A percentile compares a stretch with the other conserved stretches of the same genome.
Evolutionary conservation across 1,140 invertebrate species (phyloP).

Genomic region (Trichonephila clavipes): DNA sequence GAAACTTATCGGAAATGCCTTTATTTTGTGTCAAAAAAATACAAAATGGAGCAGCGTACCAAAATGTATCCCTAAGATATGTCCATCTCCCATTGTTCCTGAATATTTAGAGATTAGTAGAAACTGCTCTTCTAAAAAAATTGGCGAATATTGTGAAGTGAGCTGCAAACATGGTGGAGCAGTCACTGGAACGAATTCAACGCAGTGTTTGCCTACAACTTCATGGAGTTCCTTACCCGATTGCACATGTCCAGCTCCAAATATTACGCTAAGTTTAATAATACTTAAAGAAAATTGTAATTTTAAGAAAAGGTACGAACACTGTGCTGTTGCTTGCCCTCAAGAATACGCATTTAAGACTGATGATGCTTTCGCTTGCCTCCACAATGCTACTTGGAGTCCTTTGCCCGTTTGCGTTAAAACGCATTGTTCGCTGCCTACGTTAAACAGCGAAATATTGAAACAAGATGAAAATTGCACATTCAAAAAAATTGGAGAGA

Average conservation of each 20-base stretch:
- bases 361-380: neutral
- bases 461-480: neutral
- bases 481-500: neutral
- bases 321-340: conserved; percentile 16
- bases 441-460: neutral
- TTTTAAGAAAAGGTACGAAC: neutral
- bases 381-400: conserved; percentile 21
- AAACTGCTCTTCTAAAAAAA: neutral
- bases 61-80: neutral
- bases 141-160: neutral
- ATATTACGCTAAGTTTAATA: neutral
- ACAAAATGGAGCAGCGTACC: neutral
- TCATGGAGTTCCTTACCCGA: conserved; percentile 14
- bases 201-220: neutral
- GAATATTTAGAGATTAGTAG: neutral
- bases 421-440: neutral
- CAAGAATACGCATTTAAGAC: neutral
- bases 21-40: neutral
- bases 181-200: neutral
- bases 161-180: conserved; percentile 17
- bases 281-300: neutral
- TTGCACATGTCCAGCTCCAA: conserved; percentile 12
- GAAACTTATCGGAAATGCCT: neutral
- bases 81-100: neutral
- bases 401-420: neutral